These are phyloP conservation scores for Mesoclemmys tuberculata DNA, from an alignment of 2,113 vertebrate genomes.

Conservation along the genomic window DNA sequence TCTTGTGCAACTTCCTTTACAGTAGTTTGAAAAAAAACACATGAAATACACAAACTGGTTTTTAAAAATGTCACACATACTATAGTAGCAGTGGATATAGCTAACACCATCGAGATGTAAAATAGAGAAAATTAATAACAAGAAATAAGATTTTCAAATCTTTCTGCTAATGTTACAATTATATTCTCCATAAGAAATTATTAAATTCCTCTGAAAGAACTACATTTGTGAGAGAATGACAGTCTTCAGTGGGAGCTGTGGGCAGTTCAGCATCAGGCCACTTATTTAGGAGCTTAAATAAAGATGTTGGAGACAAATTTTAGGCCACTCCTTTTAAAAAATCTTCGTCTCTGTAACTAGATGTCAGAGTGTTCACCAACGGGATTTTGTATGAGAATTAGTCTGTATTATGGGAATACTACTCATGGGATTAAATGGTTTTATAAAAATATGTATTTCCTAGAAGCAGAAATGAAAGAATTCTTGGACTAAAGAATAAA, in stretches of 20 bases:
- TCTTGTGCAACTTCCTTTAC: neutral
- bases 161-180: neutral
- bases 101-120: neutral
- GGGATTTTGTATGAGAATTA: neutral
- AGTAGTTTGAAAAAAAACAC: neutral
- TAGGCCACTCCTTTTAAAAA: neutral
- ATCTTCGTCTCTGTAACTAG: no score
- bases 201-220: neutral
- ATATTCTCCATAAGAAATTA: neutral
- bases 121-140: neutral
- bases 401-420: neutral
- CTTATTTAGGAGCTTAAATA: neutral
- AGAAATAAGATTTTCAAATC: neutral
- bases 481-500: neutral
- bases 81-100: neutral
- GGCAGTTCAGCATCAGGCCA: neutral
- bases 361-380: neutral
- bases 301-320: neutral
- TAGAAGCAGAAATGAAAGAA: neutral
- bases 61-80: neutral
- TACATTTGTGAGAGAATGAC: neutral
- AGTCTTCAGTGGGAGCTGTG: neutral
- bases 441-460: neutral
- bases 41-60: neutral
- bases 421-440: neutral